phyloP scores from a whole-genome alignment of 2,113 vertebrate genomes.

The Misgurnus mizolepis region DNA sequence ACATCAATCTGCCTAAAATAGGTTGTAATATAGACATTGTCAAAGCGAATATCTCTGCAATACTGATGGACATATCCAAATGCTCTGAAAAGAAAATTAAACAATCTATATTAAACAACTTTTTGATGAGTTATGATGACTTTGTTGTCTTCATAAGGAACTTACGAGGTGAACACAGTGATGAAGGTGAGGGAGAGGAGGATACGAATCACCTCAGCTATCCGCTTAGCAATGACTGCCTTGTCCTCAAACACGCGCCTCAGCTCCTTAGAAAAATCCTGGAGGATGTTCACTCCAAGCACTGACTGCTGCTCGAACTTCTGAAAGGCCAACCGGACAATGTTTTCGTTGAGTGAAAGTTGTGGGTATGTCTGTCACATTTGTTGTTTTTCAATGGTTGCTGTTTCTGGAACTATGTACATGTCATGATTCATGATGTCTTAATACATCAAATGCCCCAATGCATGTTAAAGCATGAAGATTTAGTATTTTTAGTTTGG shows the following conservation, averaged over 20 bases:
- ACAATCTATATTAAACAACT: neutral
- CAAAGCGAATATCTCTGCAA: constrained; percentile 72
- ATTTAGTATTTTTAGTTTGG: neutral
- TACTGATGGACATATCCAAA: constrained; percentile 74
- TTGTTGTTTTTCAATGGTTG: too few relatives aligned
- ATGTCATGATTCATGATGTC: too few relatives aligned
- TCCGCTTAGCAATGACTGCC: constrained; percentile 49
- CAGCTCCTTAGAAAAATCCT: constrained; percentile 66
- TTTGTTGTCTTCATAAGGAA: neutral
- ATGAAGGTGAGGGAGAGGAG: constrained; percentile 77
- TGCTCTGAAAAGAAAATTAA: constrained; percentile 60
- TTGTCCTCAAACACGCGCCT: constrained; percentile 56
- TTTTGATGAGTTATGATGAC: neutral
- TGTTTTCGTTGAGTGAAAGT: neutral
- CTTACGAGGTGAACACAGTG: constrained; percentile 74
- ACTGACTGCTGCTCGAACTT: constrained; percentile 61
- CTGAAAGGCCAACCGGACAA: constrained; percentile 57
- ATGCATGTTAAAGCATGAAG: neutral
- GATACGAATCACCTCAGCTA: constrained; percentile 59
- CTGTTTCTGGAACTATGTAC: too few relatives aligned
- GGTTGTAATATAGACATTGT: constrained; percentile 83
- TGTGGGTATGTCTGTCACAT: neutral
- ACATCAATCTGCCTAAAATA: constrained; percentile 83
- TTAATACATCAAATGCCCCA: too few relatives aligned
- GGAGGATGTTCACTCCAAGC: constrained; percentile 53